Percentiles rank a stretch among this genome's conserved stretches.
Evolutionary conservation across 2,797 vertebrate species (phyloP).

Genomic region (Peromyscus aztecus): DNA sequence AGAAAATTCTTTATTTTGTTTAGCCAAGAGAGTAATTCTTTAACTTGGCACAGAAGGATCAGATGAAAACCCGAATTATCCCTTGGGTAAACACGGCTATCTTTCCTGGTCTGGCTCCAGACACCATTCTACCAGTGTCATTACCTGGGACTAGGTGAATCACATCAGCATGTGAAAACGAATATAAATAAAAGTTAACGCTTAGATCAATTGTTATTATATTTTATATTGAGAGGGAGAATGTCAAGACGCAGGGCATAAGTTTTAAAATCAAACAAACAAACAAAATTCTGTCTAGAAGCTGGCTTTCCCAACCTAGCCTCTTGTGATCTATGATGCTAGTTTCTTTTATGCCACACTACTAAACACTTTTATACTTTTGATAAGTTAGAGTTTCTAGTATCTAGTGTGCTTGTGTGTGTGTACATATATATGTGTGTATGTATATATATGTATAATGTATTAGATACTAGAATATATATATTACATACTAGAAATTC

Average conservation of each 20-base stretch:
- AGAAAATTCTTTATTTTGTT: slow-evolving; percentile 46
- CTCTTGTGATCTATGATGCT: not conserved
- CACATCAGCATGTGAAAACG: not conserved
- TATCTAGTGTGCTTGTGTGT: not conserved
- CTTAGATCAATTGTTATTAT: slow-evolving; percentile 14
- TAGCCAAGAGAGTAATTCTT: slow-evolving; percentile 49
- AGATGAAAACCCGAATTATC: slow-evolving; percentile 11
- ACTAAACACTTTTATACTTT: not conserved
- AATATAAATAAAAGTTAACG: not conserved
- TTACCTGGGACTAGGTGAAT: not conserved
- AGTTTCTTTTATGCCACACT: not conserved
- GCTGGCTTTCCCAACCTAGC: not conserved
- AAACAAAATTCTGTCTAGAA: not conserved
- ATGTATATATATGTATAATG: not conserved
- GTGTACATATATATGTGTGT: not conserved
- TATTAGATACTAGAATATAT: not conserved
- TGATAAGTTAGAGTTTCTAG: not conserved
- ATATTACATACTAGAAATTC: not conserved
- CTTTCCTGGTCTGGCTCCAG: not conserved
- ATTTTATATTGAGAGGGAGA: not conserved
- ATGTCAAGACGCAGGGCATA: not conserved
- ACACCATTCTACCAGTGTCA: not conserved
- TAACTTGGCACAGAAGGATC: slow-evolving; percentile 36
- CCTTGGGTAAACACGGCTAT: not conserved
- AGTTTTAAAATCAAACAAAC: not conserved